These are phyloP conservation scores for Brachionus manjavacas DNA, from an alignment of 1,140 invertebrate genomes.

Conservation along the genomic window DNA sequence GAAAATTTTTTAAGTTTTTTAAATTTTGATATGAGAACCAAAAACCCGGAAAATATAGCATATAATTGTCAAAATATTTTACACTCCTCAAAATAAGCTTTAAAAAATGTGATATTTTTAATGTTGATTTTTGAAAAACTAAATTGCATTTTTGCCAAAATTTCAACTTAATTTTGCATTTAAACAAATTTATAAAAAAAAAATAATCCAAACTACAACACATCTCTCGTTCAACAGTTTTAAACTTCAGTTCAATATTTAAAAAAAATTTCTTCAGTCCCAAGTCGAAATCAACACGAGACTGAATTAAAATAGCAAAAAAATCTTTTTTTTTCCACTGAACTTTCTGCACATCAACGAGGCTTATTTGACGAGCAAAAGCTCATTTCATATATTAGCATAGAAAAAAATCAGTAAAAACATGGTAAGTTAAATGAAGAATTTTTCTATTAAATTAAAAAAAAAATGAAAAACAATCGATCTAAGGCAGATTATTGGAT, in stretches of 20 bases:
- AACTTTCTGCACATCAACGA: slow-evolving; percentile 36
- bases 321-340: slow-evolving; percentile 17
- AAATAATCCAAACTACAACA: neutral
- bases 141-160: neutral
- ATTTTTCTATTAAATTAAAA: neutral
- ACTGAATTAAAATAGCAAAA: slow-evolving; percentile 18
- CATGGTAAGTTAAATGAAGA: slow-evolving; percentile 20
- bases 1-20: too few relatives aligned
- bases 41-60: too few relatives aligned
- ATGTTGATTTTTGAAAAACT: neutral
- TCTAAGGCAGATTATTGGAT: neutral
- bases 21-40: too few relatives aligned
- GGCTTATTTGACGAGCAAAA: slow-evolving; percentile 37
- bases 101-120: neutral
- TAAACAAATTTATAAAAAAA: neutral
- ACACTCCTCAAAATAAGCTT: neutral
- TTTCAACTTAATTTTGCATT: neutral
- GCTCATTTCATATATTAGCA: slow-evolving; percentile 41
- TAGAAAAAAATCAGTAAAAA: slow-evolving; percentile 15
- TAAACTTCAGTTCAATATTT: neutral
- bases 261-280: slow-evolving; percentile 18
- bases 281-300: neutral
- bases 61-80: too few relatives aligned
- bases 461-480: neutral
- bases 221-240: neutral